phyloP scores from a whole-genome alignment of 2,888 invertebrate genomes.

The Heliothis peltigera region DNA sequence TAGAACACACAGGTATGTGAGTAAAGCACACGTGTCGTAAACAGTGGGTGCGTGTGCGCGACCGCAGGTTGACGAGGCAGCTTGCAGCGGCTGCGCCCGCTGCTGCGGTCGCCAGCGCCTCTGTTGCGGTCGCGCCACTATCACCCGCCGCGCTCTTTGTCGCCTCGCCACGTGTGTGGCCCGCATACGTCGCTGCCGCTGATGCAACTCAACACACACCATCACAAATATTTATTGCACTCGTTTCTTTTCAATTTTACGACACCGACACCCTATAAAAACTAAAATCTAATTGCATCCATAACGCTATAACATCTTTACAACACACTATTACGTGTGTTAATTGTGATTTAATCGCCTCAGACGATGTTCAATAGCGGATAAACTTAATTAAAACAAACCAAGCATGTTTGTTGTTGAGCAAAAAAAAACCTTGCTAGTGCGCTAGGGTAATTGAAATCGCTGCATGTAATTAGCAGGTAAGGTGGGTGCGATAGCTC shows the following conservation, averaged over 20 bases:
- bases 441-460: conserved; percentile 81
- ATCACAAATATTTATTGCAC: conserved; percentile 68
- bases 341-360: conserved; percentile 74
- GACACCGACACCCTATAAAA: conserved; percentile 73
- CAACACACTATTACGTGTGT: conserved; percentile 69
- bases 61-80: conserved; percentile 71
- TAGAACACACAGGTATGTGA: conserved; percentile 19
- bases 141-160: conserved; percentile 60
- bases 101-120: conserved; percentile 67
- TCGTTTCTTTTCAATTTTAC: conserved; percentile 71
- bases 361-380: conserved; percentile 67
- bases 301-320: conserved; percentile 68
- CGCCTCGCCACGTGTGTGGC: conserved; percentile 72
- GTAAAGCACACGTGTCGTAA: conserved; percentile 63
- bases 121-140: conserved; percentile 73
- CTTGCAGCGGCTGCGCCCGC: conserved; percentile 47
- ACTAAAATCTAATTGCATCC: conserved; percentile 75
- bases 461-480: conserved; percentile 86
- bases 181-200: conserved; percentile 63
- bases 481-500: conserved; percentile 80
- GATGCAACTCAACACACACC: conserved; percentile 60
- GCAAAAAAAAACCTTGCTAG: conserved; percentile 67
- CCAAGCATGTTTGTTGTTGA: conserved; percentile 61
- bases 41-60: conserved; percentile 66
- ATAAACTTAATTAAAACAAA: conserved; percentile 72